Conservation (phyloP, 2,888 invertebrate species). For the Tetranychus truncatus region DNA sequence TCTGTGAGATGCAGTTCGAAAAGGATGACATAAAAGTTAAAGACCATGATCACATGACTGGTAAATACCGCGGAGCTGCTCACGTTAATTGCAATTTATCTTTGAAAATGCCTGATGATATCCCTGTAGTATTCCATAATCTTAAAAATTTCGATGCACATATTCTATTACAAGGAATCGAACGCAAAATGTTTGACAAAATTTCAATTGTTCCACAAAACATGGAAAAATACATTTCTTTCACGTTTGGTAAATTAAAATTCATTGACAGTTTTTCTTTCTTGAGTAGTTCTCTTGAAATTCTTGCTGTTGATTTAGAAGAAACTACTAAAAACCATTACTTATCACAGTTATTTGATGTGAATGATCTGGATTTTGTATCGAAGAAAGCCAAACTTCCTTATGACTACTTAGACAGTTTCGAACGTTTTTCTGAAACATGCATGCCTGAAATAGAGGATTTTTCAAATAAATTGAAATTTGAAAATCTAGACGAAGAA, state of each 20-base stretch:
- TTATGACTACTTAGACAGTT: neutral
- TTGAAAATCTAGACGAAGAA: neutral
- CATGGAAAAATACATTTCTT: neutral
- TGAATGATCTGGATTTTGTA: neutral
- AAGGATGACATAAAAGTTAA: neutral
- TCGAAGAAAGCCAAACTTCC: neutral
- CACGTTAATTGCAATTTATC: neutral
- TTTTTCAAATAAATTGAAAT: neutral
- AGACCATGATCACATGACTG: neutral
- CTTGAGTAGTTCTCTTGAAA: neutral
- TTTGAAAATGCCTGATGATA: neutral
- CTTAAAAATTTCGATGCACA: slow-evolving; percentile 6
- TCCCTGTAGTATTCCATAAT: neutral
- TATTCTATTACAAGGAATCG: neutral
- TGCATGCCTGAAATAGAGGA: neutral
- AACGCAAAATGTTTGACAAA: neutral
- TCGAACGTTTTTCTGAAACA: neutral
- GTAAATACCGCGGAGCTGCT: neutral
- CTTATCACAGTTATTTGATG: neutral
- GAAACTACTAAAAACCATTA: too few relatives aligned
- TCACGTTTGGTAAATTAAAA: neutral
- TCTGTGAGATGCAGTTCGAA: neutral
- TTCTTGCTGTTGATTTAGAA: too few relatives aligned
- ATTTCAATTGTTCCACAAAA: neutral
- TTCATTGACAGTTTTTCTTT: neutral